Percentiles rank a stretch among this genome's conserved stretches.
phyloP scores from a whole-genome alignment of 2,797 vertebrate species.

The Gymnocypris eckloni region DNA sequence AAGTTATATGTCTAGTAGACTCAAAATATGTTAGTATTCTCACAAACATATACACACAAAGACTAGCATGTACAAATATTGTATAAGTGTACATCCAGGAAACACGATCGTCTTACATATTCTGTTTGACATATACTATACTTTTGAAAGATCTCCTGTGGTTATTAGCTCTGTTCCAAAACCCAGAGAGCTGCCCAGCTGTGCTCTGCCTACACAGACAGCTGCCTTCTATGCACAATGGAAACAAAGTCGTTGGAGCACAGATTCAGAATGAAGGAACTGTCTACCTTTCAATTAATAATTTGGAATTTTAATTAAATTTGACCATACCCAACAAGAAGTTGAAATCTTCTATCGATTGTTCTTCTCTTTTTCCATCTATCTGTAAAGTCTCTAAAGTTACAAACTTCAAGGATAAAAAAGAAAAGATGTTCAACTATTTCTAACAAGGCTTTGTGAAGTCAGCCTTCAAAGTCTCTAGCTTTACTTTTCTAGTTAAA shows the following conservation, averaged over 20 bases:
- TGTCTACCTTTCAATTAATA: not conserved
- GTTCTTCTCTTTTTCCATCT: not conserved
- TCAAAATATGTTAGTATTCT: not conserved
- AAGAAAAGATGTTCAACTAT: not conserved
- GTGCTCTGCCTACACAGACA: constrained; percentile 18
- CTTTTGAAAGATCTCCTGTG: not conserved
- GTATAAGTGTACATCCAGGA: not conserved
- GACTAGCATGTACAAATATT: not conserved
- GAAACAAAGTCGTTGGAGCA: not conserved
- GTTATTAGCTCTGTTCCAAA: constrained; percentile 8
- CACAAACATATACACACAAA: constrained; percentile 8
- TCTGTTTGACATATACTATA: not conserved
- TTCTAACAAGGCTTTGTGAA: not conserved
- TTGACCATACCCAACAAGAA: not conserved
- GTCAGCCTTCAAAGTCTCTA: not conserved
- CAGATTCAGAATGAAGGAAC: not conserved
- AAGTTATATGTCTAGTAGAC: not conserved
- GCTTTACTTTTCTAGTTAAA: not conserved
- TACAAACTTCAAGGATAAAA: not conserved
- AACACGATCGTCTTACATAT: not conserved
- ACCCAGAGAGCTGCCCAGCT: not conserved
- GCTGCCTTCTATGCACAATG: not conserved
- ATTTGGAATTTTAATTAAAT: not conserved
- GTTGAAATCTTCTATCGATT: not conserved
- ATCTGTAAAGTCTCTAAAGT: not conserved